phyloP scores from a whole-genome alignment of 1,140 invertebrate genomes.

The Augochlora pura region DNA sequence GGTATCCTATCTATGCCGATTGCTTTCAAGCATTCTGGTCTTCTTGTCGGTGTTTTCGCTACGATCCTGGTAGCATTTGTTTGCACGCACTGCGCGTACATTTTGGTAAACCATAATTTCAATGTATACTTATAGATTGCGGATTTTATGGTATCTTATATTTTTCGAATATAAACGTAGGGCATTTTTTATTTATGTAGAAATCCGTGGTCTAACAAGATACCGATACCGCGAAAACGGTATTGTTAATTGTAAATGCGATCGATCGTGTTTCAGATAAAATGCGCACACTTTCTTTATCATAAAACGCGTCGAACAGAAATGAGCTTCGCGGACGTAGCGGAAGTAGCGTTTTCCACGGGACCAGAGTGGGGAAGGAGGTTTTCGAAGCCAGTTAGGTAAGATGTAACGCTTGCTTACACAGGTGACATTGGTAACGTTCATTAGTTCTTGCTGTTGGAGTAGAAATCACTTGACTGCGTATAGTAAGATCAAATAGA shows the following conservation, averaged over 20 bases:
- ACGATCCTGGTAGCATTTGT: slow-evolving; percentile 90
- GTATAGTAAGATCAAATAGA: too few relatives aligned
- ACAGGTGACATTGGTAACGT: too few relatives aligned
- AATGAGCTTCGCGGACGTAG: slow-evolving; percentile 90
- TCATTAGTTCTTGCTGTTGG: too few relatives aligned
- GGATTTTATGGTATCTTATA: too few relatives aligned
- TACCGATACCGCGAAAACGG: too few relatives aligned
- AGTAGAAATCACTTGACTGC: too few relatives aligned
- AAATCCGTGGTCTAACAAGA: too few relatives aligned
- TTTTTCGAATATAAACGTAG: too few relatives aligned
- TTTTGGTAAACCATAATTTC: slow-evolving; percentile 84
- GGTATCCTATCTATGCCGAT: slow-evolving; percentile 95
- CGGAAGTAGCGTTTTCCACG: slow-evolving; percentile 86
- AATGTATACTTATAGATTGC: too few relatives aligned
- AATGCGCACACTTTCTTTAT: slow-evolving; percentile 90
- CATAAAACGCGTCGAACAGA: slow-evolving; percentile 84
- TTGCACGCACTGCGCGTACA: slow-evolving; percentile 93
- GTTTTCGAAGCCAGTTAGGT: slow-evolving; percentile 85
- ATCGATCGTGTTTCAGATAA: slow-evolving; percentile 81
- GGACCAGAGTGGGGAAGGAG: slow-evolving; percentile 85
- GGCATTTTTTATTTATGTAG: too few relatives aligned
- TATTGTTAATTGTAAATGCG: background rate
- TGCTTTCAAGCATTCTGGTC: slow-evolving; percentile 90
- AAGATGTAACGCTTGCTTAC: slow-evolving; percentile 26
- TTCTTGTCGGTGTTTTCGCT: slow-evolving; percentile 87